These are phyloP conservation scores for Misgurnus mizolepis DNA, from an alignment of 2,113 vertebrate genomes.

Conservation along the genomic window DNA sequence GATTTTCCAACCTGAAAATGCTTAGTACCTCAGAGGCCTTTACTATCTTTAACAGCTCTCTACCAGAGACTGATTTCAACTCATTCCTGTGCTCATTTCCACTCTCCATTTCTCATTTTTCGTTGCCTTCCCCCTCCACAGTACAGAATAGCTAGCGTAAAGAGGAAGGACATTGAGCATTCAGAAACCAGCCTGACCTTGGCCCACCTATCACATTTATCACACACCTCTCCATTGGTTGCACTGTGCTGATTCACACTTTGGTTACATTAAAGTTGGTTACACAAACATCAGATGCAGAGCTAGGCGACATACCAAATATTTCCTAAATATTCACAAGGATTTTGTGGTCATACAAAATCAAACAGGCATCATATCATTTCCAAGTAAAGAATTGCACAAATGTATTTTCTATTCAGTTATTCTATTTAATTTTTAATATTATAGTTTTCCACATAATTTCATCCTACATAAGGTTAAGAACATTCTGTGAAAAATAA, in stretches of 20 bases:
- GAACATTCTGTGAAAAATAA: no score
- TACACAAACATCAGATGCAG: conserved; percentile 1
- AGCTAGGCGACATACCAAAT: neutral
- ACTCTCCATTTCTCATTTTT: conserved; percentile 16
- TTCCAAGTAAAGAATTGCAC: no score
- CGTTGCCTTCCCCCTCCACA: neutral
- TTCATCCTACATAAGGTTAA: no score
- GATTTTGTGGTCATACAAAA: no score
- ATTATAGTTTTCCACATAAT: no score
- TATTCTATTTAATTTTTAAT: no score
- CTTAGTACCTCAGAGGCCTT: neutral
- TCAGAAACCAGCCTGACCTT: conserved; percentile 44
- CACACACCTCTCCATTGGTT: conserved; percentile 49
- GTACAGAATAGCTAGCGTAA: neutral
- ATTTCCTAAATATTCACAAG: neutral
- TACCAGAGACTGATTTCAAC: neutral
- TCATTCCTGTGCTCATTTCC: neutral
- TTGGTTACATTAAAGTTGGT: conserved; percentile 50
- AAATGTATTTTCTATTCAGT: no score
- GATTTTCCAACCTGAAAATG: no score
- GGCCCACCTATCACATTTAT: conserved; percentile 49
- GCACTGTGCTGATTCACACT: conserved; percentile 69
- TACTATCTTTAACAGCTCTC: neutral
- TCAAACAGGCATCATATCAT: no score
- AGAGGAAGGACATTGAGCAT: conserved; percentile 37